A percentile compares a stretch with the other conserved stretches of the same genome.
phyloP scores from a whole-genome alignment of 1,140 invertebrate species.

The Neuroterus valhalla region DNA sequence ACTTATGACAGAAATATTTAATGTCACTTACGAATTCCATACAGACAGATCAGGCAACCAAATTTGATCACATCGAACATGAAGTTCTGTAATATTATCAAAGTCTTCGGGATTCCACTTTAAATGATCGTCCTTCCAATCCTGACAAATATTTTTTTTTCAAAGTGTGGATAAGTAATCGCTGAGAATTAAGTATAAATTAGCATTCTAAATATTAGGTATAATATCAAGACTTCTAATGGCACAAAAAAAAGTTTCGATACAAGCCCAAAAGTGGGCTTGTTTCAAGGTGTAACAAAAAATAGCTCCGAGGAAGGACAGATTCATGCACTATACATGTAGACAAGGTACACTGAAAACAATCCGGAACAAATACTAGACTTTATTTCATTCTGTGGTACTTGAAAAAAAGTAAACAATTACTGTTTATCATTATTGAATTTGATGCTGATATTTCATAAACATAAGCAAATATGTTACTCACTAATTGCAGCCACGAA shows the following conservation, averaged over 20 bases:
- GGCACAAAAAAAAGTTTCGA: no score
- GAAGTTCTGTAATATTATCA: conserved; percentile 63
- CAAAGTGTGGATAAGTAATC: not conserved
- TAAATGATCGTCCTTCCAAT: conserved; percentile 73
- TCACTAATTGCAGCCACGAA: conserved; percentile 61
- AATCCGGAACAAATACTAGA: no score
- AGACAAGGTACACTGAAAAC: no score
- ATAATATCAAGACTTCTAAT: no score
- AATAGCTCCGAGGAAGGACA: no score
- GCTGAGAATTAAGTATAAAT: conserved; percentile 10
- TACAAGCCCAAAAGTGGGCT: no score
- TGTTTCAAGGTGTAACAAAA: no score
- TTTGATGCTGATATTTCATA: not conserved
- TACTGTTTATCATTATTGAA: not conserved
- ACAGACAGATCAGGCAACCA: conserved; percentile 75
- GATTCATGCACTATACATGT: no score
- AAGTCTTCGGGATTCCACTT: conserved; percentile 72
- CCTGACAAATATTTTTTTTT: conserved; percentile 52
- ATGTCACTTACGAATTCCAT: conserved; percentile 72
- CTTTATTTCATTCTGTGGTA: no score
- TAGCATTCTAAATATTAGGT: conserved; percentile 18
- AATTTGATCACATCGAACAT: conserved; percentile 66
- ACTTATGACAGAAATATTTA: not conserved
- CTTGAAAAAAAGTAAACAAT: conserved; percentile 25
- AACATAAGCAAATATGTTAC: conserved; percentile 35